Evolutionary conservation across 2,888 invertebrate species (phyloP).

Genomic region (Neoitamus cyanurus): DNA sequence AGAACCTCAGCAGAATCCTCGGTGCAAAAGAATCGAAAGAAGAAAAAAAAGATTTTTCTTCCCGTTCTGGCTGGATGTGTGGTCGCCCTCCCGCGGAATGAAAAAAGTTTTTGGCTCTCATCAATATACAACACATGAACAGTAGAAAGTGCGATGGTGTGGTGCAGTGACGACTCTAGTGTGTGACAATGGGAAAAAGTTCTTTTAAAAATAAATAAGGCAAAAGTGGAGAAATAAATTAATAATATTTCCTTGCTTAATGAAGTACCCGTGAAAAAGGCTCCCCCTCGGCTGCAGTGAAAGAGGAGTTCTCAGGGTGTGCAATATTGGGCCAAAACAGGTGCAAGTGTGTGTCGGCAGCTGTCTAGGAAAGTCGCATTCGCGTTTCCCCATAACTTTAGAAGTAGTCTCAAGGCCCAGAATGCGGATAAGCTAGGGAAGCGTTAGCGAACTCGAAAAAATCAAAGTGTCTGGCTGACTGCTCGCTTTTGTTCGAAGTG

Average conservation of each 20-base stretch:
- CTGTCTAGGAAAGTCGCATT: not conserved
- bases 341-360: conserved; percentile 1
- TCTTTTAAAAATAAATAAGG: conserved; percentile 27
- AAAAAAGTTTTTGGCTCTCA: conserved; percentile 28
- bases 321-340: not conserved
- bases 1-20: not conserved
- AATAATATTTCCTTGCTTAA: not conserved
- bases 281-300: not conserved
- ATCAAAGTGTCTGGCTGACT: not conserved
- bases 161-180: not conserved
- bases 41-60: not conserved
- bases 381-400: conserved; percentile 1
- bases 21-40: not conserved
- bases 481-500: not conserved
- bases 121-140: conserved; percentile 9
- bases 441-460: not conserved
- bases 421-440: conserved; percentile 19
- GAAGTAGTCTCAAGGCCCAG: conserved; percentile 4
- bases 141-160: not conserved
- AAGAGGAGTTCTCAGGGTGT: not conserved
- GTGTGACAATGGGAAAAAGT: conserved; percentile 28
- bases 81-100: conserved; percentile 24
- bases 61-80: conserved; percentile 3
- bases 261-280: not conserved
- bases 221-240: not conserved